These are phyloP conservation scores for Mizuhopecten yessoensis DNA, from an alignment of 1,140 invertebrate genomes.

Conservation along the genomic window DNA sequence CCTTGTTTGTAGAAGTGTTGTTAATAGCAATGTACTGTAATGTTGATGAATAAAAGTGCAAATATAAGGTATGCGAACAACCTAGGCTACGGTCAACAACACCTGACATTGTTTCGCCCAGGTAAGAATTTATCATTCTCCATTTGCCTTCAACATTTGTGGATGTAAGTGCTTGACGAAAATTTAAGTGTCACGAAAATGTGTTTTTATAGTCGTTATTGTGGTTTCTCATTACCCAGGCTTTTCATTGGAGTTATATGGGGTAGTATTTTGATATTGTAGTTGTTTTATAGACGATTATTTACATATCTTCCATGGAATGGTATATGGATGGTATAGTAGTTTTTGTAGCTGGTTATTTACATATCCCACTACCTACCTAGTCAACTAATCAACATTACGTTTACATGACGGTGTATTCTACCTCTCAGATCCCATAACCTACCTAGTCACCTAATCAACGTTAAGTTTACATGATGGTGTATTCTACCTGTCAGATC, in stretches of 20 bases:
- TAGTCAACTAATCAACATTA: neutral
- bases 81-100: constrained; percentile 11
- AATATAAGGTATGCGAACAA: neutral
- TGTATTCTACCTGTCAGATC: no score
- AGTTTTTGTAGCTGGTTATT: no score
- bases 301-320: no score
- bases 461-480: no score
- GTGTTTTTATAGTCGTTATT: neutral
- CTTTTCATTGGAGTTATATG: no score
- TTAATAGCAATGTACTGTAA: constrained; percentile 7
- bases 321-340: no score
- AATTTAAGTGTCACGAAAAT: neutral
- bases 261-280: no score
- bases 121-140: neutral
- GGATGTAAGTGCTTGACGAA: neutral
- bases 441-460: no score
- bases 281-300: no score
- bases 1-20: neutral
- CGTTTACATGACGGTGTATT: no score
- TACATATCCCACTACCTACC: no score
- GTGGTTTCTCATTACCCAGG: neutral
- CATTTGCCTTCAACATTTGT: neutral
- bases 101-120: neutral
- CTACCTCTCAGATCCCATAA: no score
- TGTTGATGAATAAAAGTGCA: neutral